These are phyloP conservation scores for Orchesella cincta DNA, from an alignment of 1,140 invertebrate genomes.

Conservation along the genomic window DNA sequence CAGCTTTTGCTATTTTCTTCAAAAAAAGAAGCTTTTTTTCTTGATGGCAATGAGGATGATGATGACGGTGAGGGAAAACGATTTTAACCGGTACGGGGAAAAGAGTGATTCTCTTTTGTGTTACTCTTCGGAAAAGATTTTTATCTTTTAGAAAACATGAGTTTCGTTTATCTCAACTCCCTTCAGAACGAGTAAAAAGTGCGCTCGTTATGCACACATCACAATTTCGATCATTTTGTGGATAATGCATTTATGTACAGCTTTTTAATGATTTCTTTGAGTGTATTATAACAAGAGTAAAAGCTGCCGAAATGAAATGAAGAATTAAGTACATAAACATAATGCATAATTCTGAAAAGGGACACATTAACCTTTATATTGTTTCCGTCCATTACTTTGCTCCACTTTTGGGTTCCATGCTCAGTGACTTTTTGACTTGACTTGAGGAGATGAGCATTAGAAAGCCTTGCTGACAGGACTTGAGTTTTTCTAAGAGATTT, in stretches of 20 bases:
- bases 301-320: too few relatives aligned
- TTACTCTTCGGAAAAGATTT: neutral
- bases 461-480: neutral
- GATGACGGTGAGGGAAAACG: slow-evolving; percentile 3
- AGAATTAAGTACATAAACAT: too few relatives aligned
- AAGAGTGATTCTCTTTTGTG: neutral
- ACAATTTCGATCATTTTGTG: too few relatives aligned
- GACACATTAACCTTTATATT: neutral
- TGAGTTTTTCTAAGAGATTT: neutral
- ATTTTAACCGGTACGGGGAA: neutral
- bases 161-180: slow-evolving; percentile 2
- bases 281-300: too few relatives aligned
- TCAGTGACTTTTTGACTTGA: neutral
- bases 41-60: neutral
- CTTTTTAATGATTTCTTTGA: too few relatives aligned
- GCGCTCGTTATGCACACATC: too few relatives aligned
- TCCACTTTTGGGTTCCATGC: neutral
- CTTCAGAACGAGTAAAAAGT: too few relatives aligned
- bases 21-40: neutral
- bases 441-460: neutral
- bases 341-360: too few relatives aligned
- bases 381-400: neutral
- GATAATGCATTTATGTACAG: too few relatives aligned
- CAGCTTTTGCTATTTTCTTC: slow-evolving; percentile 39
- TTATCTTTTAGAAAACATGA: slow-evolving; percentile 15